Conservation (phyloP, 2,888 invertebrate species). For the Ichneumoninae sp. region DNA sequence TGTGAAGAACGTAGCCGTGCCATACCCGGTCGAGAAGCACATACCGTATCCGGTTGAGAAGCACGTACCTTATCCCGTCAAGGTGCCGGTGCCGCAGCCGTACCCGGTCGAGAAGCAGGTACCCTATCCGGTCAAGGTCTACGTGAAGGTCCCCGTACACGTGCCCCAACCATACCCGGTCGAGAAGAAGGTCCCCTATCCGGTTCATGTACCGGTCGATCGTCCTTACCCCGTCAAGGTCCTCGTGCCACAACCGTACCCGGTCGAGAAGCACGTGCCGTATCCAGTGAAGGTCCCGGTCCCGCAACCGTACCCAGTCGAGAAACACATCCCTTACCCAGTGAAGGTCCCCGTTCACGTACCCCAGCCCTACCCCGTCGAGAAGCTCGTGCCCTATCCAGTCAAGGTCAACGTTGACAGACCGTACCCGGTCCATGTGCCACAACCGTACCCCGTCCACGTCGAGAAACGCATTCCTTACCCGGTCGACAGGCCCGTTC, state of each 20-base stretch:
- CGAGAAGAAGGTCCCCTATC: conserved; percentile 91
- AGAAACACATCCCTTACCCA: conserved; percentile 91
- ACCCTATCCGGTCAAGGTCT: conserved; percentile 91
- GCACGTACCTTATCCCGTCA: conserved; percentile 87
- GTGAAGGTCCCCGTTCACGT: conserved; percentile 91
- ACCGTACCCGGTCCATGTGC: conserved; percentile 89
- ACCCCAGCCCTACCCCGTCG: conserved; percentile 90
- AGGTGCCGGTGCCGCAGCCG: conserved; percentile 88
- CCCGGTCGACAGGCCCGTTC: conserved; percentile 88
- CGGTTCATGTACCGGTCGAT: conserved; percentile 89
- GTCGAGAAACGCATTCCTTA: conserved; percentile 85
- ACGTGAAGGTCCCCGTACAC: conserved; percentile 92
- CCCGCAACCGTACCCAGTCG: conserved; percentile 90
- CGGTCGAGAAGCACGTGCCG: conserved; percentile 91
- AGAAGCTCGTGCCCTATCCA: conserved; percentile 90
- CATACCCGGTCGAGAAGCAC: conserved; percentile 81
- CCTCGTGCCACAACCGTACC: conserved; percentile 91
- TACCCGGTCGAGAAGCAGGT: conserved; percentile 89
- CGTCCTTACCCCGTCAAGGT: conserved; percentile 93
- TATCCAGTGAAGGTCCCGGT: conserved; percentile 91
- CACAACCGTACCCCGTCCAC: conserved; percentile 89
- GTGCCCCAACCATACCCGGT: conserved; percentile 92
- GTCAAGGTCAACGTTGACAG: conserved; percentile 86
- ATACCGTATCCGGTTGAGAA: conserved; percentile 89
- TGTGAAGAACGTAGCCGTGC: conserved; percentile 87